A percentile compares a stretch with the other conserved stretches of the same genome.
These are phyloP conservation scores for Phrynocephalus forsythii DNA, from an alignment of 2,797 vertebrate species.

Conservation along the genomic window DNA sequence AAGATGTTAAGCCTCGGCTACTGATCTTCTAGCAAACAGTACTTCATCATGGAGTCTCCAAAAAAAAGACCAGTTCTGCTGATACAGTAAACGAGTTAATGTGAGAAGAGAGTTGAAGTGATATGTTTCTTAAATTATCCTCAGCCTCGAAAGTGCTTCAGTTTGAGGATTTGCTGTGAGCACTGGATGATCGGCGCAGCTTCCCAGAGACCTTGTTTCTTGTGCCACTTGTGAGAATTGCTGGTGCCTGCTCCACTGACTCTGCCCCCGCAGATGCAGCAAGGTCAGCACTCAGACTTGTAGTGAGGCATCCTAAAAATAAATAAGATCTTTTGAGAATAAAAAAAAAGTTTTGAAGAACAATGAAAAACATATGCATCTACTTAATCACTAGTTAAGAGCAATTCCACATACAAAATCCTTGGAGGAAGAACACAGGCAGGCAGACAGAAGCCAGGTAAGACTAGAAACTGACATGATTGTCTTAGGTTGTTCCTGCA, in stretches of 20 bases:
- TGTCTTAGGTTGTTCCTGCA: background rate
- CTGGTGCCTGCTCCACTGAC: conserved; percentile 77
- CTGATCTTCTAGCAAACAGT: background rate
- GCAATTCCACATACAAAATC: background rate
- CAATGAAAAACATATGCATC: background rate
- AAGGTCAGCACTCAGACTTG: conserved; percentile 81
- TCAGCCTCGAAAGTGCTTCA: conserved; percentile 60
- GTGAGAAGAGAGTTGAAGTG: background rate
- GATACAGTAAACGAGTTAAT: background rate
- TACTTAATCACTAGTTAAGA: background rate
- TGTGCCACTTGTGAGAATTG: conserved; percentile 77
- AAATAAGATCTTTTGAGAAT: background rate
- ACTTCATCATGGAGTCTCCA: fast-evolving
- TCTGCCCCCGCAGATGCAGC: conserved; percentile 54
- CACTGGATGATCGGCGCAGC: conserved; percentile 80
- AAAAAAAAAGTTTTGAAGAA: background rate
- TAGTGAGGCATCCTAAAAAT: conserved; percentile 85
- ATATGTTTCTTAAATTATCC: background rate
- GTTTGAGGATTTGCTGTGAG: conserved; percentile 85
- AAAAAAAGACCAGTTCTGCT: background rate
- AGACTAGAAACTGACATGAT: background rate
- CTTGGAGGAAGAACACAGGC: fast-evolving
- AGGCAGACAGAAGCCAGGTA: background rate
- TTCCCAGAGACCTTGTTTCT: conserved; percentile 82
- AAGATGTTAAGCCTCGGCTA: background rate